phyloP scores from a whole-genome alignment of 2,888 invertebrate genomes.

The Stegophylla sp. region DNA sequence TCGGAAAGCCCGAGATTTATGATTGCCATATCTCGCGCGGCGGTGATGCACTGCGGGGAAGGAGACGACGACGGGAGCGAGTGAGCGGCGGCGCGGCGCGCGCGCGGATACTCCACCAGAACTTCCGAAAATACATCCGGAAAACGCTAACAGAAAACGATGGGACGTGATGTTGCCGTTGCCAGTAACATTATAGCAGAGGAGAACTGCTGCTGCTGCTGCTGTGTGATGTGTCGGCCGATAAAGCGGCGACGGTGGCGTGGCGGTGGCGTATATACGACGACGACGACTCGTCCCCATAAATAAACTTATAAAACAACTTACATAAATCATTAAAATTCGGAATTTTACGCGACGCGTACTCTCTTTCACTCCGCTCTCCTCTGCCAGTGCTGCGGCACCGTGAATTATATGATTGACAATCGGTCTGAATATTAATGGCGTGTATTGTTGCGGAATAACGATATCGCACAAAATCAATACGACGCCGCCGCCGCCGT shows the following conservation, averaged over 20 bases:
- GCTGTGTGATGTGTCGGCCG: conserved; percentile 35
- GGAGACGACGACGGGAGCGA: too few relatives aligned
- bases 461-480: conserved; percentile 8
- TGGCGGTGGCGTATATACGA: too few relatives aligned
- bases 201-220: too few relatives aligned
- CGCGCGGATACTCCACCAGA: conserved; percentile 23
- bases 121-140: conserved; percentile 48
- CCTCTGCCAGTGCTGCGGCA: background rate
- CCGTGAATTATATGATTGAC: conserved; percentile 36
- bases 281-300: conserved; percentile 5
- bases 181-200: too few relatives aligned
- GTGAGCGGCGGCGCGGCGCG: background rate
- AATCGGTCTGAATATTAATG: conserved; percentile 32
- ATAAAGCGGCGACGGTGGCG: conserved; percentile 15
- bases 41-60: conserved; percentile 22
- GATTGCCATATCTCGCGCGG: conserved; percentile 40
- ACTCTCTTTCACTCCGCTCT: too few relatives aligned
- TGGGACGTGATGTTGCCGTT: conserved; percentile 17
- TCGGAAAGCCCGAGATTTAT: conserved; percentile 50
- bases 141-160: conserved; percentile 44
- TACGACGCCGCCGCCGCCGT: background rate
- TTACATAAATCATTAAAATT: conserved; percentile 39
- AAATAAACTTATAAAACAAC: conserved; percentile 7
- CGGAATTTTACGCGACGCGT: conserved; percentile 16
- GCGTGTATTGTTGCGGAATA: background rate